phyloP scores from a whole-genome alignment of 2,888 invertebrate genomes.

The Cryptosula pallasiana region DNA sequence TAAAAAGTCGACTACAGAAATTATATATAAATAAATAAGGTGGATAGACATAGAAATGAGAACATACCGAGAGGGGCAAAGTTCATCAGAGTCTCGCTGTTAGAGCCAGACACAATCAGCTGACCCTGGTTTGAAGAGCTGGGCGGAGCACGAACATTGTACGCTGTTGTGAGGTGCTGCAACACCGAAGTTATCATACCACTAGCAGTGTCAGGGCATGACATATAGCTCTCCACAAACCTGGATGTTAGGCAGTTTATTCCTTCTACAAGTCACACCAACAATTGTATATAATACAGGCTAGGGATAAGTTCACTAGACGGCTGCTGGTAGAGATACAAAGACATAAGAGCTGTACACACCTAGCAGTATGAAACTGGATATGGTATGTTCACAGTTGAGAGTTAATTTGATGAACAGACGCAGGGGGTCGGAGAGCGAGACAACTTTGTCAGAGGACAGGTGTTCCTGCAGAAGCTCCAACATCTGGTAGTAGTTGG shows the following conservation, averaged over 20 bases:
- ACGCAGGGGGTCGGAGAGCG: conserved; percentile 78
- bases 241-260: conserved; percentile 7
- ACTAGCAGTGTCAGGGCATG: conserved; percentile 3
- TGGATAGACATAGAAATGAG: too few species aligned
- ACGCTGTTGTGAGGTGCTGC: conserved; percentile 25
- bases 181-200: conserved; percentile 25
- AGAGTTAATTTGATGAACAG: conserved; percentile 76
- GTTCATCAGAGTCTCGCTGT: conserved; percentile 71
- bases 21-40: too few species aligned
- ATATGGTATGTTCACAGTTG: conserved; percentile 69
- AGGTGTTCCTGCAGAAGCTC: conserved; percentile 4
- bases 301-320: too few species aligned
- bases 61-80: conserved; percentile 77
- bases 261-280: conserved; percentile 6
- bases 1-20: background rate
- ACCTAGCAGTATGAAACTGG: conserved; percentile 69
- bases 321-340: background rate
- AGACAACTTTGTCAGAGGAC: conserved; percentile 37
- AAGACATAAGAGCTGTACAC: too few species aligned
- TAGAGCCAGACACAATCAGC: conserved; percentile 44
- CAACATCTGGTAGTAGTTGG: conserved; percentile 21
- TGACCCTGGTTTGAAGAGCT: background rate
- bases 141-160: background rate
- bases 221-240: background rate
- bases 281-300: too few species aligned